Evolutionary conservation across 2,888 invertebrate species (phyloP), one percentile per base, ranked within the genome.

Genomic region (Agonopterix subpropinquella): DNA sequence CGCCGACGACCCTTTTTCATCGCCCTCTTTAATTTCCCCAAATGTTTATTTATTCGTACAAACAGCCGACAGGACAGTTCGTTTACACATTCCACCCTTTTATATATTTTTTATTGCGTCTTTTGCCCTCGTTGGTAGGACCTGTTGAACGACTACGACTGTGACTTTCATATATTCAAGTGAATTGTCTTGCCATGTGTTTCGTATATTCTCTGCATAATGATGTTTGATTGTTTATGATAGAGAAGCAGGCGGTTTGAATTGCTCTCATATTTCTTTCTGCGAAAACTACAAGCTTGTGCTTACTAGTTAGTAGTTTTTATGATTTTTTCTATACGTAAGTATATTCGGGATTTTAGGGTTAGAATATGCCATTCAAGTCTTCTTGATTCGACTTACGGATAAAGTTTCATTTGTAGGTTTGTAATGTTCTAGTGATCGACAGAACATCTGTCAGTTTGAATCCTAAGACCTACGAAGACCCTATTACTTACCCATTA

Each of bases 1-100:
- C 36, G 28, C 11, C 45, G 39, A 9, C 49, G 45, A 48, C 48
- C 48, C 53, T 48, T 45, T 41, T 48, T 41, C 41, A 41, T 42
- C 18, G 11, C 70, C 76, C 72, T 72, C 44, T 79, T 79, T 82
- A 81, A 82, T 81, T 83, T 79, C 67, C 64, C 68, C 67, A 67
- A 73, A 75, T 79, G 79, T 82, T 78, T 82, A 79, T 80, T 80
- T 82, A 81, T 80, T 77, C 63, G 70, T 59, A 69, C 74, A 70
- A 73, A 74, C 69, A 70, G 68, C 65, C 71, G 74, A 47, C 47
- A 50, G 42, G 36, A 44, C 50, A 39, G 73, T 73, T 70, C 73
- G 72, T 71, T 75, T 73, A 65, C 75, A 73, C 73, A 77, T 79
- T 76, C 73, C 72, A 63, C 70, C 71, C 71, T 66, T 71, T 67